Evolutionary conservation across 2,888 invertebrate genomes (phyloP).

Genomic region (Synanthedon andrenaeformis): DNA sequence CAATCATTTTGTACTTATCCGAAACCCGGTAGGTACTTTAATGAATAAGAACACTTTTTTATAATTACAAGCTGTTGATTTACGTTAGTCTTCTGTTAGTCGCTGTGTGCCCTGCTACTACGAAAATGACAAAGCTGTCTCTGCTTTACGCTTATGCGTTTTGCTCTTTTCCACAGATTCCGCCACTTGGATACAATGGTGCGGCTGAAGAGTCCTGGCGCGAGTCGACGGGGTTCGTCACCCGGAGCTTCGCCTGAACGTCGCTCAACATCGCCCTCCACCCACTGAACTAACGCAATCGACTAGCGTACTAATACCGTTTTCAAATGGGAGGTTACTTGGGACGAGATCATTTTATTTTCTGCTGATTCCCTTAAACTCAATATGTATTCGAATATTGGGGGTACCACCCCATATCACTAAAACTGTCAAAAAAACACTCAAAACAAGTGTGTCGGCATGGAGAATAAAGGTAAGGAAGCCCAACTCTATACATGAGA

Average conservation of each 20-base stretch:
- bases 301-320: constrained; percentile 1
- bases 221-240: constrained; percentile 74
- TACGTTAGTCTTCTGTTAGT: no score
- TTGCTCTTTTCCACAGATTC: constrained; percentile 67
- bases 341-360: constrained; percentile 1
- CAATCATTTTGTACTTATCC: background rate
- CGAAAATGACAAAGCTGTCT: no score
- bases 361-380: no score
- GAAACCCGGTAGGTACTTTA: background rate
- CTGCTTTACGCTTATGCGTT: no score
- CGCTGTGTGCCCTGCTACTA: no score
- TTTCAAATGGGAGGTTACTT: background rate
- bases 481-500: no score
- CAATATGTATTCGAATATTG: no score
- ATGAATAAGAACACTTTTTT: background rate
- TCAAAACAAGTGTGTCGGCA: no score
- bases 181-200: constrained; percentile 90
- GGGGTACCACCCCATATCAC: no score
- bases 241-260: constrained; percentile 80
- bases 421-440: no score
- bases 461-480: no score
- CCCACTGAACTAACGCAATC: constrained; percentile 21
- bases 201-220: constrained; percentile 77
- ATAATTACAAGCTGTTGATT: background rate
- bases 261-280: constrained; percentile 44